A percentile compares a stretch with the other conserved stretches of the same genome.
Conservation (phyloP, 2,888 invertebrate species). For the Galeruca laticollis region DNA sequence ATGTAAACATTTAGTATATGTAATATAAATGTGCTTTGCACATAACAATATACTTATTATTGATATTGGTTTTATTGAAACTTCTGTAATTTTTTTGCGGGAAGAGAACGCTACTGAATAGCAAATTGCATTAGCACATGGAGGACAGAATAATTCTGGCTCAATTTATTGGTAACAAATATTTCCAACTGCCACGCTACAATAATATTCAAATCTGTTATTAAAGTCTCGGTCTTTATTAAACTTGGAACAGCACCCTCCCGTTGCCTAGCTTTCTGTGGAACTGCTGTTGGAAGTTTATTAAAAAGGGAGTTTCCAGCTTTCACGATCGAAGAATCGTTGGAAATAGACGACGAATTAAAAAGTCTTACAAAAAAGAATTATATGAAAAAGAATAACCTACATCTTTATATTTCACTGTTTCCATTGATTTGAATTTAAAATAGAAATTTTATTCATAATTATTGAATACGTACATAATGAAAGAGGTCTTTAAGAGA, state of each 20-base stretch:
- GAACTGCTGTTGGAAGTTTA: conserved; percentile 36
- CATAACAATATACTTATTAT: too few species aligned
- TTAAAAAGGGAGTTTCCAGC: conserved; percentile 40
- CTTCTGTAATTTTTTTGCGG: not conserved
- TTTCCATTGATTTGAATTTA: not conserved
- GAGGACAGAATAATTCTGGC: conserved; percentile 45
- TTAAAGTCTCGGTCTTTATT: conserved; percentile 58
- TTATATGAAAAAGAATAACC: conserved; percentile 26
- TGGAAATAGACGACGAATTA: conserved; percentile 37
- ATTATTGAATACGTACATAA: too few species aligned
- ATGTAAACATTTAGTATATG: too few species aligned
- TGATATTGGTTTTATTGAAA: too few species aligned
- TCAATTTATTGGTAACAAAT: conserved; percentile 47
- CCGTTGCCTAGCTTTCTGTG: conserved; percentile 19
- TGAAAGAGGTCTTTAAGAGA: too few species aligned
- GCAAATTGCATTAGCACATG: conserved; percentile 38
- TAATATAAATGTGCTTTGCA: too few species aligned
- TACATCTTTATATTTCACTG: not conserved
- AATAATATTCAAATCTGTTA: conserved; percentile 57
- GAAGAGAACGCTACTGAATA: not conserved
- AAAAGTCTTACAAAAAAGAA: conserved; percentile 40
- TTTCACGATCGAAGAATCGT: conserved; percentile 32
- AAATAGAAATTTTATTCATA: too few species aligned
- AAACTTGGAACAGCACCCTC: conserved; percentile 40
- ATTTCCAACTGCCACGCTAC: conserved; percentile 43